These are phyloP conservation scores for Notolepis coatsorum DNA, from an alignment of 2,797 vertebrate species.

Conservation along the genomic window DNA sequence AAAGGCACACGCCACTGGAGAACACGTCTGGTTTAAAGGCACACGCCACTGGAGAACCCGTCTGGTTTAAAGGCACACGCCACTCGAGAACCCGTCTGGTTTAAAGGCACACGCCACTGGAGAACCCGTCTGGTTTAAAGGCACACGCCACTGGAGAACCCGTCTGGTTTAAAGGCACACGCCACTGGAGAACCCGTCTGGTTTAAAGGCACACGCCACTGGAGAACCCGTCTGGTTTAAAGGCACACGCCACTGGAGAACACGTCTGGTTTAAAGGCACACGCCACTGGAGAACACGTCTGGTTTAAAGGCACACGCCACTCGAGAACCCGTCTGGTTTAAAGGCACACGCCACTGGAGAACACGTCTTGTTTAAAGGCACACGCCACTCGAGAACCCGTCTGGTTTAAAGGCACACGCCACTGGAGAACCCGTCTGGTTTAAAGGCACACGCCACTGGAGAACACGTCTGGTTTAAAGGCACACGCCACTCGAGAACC, in stretches of 20 bases:
- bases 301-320: slow-evolving; percentile 31
- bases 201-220: slow-evolving; percentile 31
- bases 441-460: slow-evolving; percentile 30
- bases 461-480: slow-evolving; percentile 39
- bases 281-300: slow-evolving; percentile 14
- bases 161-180: slow-evolving; percentile 36
- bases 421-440: slow-evolving; percentile 18
- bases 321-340: slow-evolving; percentile 34
- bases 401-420: slow-evolving; percentile 33
- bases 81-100: slow-evolving; percentile 18
- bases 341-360: slow-evolving; percentile 24
- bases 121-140: slow-evolving; percentile 39
- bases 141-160: slow-evolving; percentile 13
- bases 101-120: slow-evolving; percentile 30
- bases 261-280: slow-evolving; percentile 36
- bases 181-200: slow-evolving; percentile 6
- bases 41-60: slow-evolving; percentile 22
- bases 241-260: slow-evolving; percentile 18
- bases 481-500: slow-evolving; percentile 13
- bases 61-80: slow-evolving; percentile 33
- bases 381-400: slow-evolving; percentile 22
- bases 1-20: slow-evolving; percentile 24
- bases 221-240: slow-evolving; percentile 39
- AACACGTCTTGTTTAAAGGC: slow-evolving; percentile 35
- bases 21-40: slow-evolving; percentile 35